phyloP scores from a whole-genome alignment of 2,797 vertebrate genomes.

The Myiotriccus ornatus region DNA sequence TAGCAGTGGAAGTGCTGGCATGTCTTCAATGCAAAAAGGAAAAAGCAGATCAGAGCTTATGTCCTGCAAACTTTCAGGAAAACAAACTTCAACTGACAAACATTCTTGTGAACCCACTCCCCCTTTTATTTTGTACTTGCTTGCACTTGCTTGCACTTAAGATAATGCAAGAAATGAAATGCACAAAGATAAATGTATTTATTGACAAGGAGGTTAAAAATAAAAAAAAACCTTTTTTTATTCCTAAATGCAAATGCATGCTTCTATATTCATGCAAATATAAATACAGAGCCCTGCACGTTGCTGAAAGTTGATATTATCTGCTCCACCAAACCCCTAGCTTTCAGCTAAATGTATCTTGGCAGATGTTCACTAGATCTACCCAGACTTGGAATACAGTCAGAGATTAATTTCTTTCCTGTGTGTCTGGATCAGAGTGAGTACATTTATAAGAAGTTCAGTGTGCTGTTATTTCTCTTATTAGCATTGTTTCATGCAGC shows the following conservation, averaged over 20 bases:
- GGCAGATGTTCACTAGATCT: constrained; percentile 5
- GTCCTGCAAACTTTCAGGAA: background rate
- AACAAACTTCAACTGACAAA: background rate
- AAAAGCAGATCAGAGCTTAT: background rate
- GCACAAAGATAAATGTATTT: background rate
- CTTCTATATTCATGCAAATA: background rate
- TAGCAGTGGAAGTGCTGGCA: background rate
- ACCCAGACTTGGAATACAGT: background rate
- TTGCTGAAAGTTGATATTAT: background rate
- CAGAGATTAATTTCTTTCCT: background rate
- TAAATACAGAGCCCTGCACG: background rate
- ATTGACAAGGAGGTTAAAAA: background rate
- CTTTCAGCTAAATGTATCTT: background rate
- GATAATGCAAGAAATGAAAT: background rate
- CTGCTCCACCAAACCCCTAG: background rate
- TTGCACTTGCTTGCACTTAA: background rate
- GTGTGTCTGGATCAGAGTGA: background rate
- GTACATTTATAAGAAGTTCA: background rate
- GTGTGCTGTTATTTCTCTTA: background rate
- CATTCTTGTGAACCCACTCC: background rate
- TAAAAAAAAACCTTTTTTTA: background rate
- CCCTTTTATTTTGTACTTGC: background rate
- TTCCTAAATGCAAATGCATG: background rate
- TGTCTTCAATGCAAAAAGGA: background rate
- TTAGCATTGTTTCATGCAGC: background rate